A percentile compares a stretch with the other conserved stretches of the same genome.
These are phyloP conservation scores for Kryphioiulus occultus DNA, from an alignment of 2,888 invertebrate species.

Conservation along the genomic window DNA sequence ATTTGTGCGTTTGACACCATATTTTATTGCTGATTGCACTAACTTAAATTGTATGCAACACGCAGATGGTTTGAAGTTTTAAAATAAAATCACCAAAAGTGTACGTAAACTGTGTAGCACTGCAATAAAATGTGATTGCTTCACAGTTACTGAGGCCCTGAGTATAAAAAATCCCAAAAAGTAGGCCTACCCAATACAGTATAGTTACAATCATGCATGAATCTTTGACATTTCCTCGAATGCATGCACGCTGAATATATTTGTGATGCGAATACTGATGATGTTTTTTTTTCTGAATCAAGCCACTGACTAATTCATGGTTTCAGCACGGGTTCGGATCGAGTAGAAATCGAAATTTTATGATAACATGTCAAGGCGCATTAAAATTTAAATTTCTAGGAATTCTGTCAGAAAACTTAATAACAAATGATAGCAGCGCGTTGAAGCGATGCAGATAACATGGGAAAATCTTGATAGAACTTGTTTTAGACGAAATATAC, in stretches of 20 bases:
- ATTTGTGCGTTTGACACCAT: background rate
- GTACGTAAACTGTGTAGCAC: background rate
- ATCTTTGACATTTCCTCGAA: background rate
- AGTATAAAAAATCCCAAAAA: background rate
- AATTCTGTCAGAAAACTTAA: background rate
- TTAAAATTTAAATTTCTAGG: background rate
- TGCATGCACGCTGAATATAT: background rate
- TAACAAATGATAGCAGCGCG: background rate
- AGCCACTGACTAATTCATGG: constrained; percentile 12
- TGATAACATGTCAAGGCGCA: background rate
- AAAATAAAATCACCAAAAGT: background rate
- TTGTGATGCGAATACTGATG: constrained; percentile 9
- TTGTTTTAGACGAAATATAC: too few relatives aligned
- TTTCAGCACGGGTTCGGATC: background rate
- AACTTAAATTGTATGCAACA: background rate
- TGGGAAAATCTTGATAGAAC: too few relatives aligned
- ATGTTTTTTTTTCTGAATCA: background rate
- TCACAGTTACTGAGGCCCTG: background rate
- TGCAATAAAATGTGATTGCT: background rate
- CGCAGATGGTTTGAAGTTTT: background rate
- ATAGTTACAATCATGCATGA: background rate
- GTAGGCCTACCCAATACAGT: background rate
- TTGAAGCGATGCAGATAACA: background rate
- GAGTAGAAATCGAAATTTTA: background rate
- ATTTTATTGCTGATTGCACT: background rate